Percentiles rank a stretch among this genome's conserved stretches.
Evolutionary conservation across 1,140 invertebrate species (phyloP).

Genomic region (Drosophila malerkotliana): DNA sequence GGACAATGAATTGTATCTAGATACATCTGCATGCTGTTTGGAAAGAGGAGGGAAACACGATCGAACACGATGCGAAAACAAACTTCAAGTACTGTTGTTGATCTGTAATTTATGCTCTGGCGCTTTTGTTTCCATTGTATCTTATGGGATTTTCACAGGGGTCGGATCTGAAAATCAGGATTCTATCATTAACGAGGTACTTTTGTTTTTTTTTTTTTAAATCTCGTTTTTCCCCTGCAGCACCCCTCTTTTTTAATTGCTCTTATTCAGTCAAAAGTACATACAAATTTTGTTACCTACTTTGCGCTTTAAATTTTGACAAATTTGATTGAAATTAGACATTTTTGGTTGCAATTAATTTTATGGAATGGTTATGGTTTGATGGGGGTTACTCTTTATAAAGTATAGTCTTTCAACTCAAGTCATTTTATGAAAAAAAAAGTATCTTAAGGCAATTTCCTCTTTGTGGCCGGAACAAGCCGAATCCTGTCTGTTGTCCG

Average conservation of each 20-base stretch:
- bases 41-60: slow-evolving; percentile 10
- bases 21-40: slow-evolving; percentile 21
- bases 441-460: slow-evolving; percentile 15
- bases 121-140: slow-evolving; percentile 6
- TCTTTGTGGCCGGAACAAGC: slow-evolving; percentile 14
- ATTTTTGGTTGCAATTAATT: background rate
- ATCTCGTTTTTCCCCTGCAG: background rate
- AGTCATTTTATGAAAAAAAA: slow-evolving; percentile 2
- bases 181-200: slow-evolving; percentile 22
- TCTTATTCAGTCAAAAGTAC: background rate
- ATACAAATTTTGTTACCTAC: background rate
- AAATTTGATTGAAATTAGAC: background rate
- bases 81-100: slow-evolving; percentile 28
- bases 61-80: slow-evolving; percentile 32
- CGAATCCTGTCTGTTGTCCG: slow-evolving; percentile 10
- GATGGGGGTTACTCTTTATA: no score
- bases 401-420: background rate
- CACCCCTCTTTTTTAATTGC: slow-evolving; percentile 21
- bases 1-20: slow-evolving; percentile 2
- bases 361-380: no score
- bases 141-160: slow-evolving; percentile 35
- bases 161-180: no score
- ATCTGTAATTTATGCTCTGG: slow-evolving; percentile 22
- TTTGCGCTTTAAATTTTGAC: background rate
- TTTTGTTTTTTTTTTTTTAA: slow-evolving; percentile 12